phyloP scores from a whole-genome alignment of 2,113 vertebrate genomes.

The Anolis carolinensis region DNA sequence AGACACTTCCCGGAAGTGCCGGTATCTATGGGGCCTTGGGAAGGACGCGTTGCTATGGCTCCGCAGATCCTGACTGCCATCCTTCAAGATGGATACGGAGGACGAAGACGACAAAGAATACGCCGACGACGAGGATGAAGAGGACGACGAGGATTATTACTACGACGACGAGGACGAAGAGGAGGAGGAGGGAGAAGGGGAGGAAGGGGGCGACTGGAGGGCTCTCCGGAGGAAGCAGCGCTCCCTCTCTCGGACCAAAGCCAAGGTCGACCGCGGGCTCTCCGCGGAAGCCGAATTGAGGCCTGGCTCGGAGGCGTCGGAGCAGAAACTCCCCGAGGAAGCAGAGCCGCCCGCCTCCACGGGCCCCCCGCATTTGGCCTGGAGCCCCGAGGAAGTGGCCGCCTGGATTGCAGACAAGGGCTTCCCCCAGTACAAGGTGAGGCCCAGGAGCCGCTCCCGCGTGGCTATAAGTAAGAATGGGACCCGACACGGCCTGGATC shows the following conservation, averaged over 20 bases:
- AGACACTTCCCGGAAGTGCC: slow-evolving; percentile 55
- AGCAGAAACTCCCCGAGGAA: not conserved
- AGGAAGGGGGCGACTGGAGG: not conserved
- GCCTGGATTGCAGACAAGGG: slow-evolving; percentile 74
- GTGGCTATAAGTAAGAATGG: too few relatives aligned
- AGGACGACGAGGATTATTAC: not conserved
- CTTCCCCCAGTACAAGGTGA: slow-evolving; percentile 79
- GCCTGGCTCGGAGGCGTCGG: not conserved
- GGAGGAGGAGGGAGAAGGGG: not conserved
- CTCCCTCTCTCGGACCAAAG: not conserved
- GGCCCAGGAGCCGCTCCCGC: too few relatives aligned
- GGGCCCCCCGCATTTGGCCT: slow-evolving; percentile 46
- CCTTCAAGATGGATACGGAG: not conserved
- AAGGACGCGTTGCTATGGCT: slow-evolving; percentile 62
- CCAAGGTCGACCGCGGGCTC: too few relatives aligned
- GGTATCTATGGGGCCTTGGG: slow-evolving; percentile 63
- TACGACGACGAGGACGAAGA: not conserved
- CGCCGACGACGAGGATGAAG: not conserved
- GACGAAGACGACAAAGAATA: not conserved
- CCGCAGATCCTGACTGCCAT: not conserved
- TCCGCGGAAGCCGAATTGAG: not conserved
- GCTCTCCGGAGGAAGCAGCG: too few relatives aligned
- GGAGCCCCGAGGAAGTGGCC: slow-evolving; percentile 71
- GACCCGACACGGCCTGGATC: too few relatives aligned
- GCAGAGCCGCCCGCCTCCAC: not conserved